Percentiles rank a stretch among this genome's conserved stretches.
Conservation (phyloP, 2,113 vertebrate species). For the Columba janthina region DNA sequence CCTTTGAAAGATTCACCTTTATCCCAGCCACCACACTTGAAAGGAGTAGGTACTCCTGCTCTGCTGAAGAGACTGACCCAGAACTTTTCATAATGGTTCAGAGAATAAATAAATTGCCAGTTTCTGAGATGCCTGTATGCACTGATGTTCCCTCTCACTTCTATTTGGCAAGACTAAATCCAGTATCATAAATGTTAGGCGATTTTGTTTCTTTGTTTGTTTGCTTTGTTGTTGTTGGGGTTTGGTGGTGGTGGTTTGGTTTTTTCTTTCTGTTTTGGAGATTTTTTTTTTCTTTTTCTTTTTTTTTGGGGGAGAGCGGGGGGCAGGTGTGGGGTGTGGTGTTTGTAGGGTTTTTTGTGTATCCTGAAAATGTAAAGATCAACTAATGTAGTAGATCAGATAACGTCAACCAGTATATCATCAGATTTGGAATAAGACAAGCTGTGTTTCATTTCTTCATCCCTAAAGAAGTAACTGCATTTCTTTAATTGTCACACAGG, state of each 20-base stretch:
- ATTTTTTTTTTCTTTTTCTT: background rate
- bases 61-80: background rate
- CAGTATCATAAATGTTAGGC: background rate
- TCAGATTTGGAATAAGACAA: background rate
- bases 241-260: background rate
- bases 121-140: background rate
- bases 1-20: background rate
- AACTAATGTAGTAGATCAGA: background rate
- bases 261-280: no score
- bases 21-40: background rate
- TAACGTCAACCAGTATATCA: rapidly evolving
- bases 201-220: background rate
- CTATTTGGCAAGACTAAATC: background rate
- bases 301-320: background rate
- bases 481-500: background rate
- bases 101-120: background rate
- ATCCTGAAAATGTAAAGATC: background rate
- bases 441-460: background rate
- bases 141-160: background rate
- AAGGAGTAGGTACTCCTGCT: background rate
- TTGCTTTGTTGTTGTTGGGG: background rate
- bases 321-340: background rate
- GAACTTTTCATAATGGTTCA: background rate
- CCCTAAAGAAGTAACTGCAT: background rate
- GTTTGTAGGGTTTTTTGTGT: background rate